Base-by-base conservation (phyloP, 2,113 vertebrate species). In the Cyprinus carpio region DNA sequence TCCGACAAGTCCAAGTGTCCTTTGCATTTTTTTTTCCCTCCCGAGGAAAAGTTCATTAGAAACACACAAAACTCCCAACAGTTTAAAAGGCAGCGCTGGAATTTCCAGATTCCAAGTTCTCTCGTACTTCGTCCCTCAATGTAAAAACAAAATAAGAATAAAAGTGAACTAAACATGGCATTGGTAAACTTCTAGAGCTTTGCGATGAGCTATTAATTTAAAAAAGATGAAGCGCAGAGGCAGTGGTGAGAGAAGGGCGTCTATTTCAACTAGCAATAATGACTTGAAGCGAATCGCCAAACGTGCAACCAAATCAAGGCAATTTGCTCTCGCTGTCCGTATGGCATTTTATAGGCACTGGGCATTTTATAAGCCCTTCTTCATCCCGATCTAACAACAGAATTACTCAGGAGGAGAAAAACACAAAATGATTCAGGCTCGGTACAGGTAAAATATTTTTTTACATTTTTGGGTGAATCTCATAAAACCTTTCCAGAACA, bases 21-120 rank as follows among this genome's bases (percentile, higher is more conserved):
- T 85, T 23, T 9, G 16, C 18, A 9, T 16, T 12, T 13, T 46
- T 51, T 51, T 77, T 83, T 77, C 12, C 23, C 34, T 82, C 81
- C 76, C 62, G 51, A 64, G 84, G 86, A 87, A 81, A 51, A 90
- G 91, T 89, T 91, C 80, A 18, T 91, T 23, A 80, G 85, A 92
- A 90, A 91, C 86, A 83, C 83, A 84, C 90, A 88, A 81, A 88
- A 88, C 86, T 87, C 88, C 89, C 89, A 88, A 87, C 87, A 88
- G 84, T 92, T 90, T 82, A 86, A 88, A 90, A 87, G 85, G 87
- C 92, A 85, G 72, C 88, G 83, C 87, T 91, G 89, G 87, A 91
- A 92, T 88, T 88, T 85, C 86, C 89, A 90, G 89, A 91, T 91
- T 89, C 89, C 90, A 92, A 90, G 87, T 89, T 85, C 84, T 67